Percentiles rank a stretch among this genome's conserved stretches.
Conservation (phyloP, 2,113 vertebrate genomes). For the Rhadina sibilatrix region DNA sequence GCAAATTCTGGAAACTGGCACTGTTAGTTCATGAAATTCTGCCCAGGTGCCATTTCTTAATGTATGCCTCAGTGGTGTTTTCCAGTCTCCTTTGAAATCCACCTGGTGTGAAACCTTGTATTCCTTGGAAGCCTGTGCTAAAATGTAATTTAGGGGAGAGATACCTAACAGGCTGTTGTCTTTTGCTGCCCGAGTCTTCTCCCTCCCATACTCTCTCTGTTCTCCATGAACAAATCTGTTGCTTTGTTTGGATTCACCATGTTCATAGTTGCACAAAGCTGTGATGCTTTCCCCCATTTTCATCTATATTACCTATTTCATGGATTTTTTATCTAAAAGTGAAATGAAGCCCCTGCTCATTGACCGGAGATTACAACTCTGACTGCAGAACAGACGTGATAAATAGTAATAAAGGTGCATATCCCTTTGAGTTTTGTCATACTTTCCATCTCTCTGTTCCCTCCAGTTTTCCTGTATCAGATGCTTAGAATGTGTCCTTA, state of each 20-base stretch:
- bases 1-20: not conserved
- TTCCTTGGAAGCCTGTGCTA: not conserved
- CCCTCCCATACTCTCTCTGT: not conserved
- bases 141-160: not conserved
- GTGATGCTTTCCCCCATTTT: not conserved
- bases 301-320: not conserved
- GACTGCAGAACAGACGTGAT: not conserved
- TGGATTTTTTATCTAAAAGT: not conserved
- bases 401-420: conserved; percentile 10
- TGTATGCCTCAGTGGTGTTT: not conserved
- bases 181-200: not conserved
- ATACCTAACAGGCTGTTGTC: not conserved
- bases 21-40: not conserved
- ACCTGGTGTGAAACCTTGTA: not conserved
- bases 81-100: not conserved
- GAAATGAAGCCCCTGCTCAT: not conserved
- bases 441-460: not conserved
- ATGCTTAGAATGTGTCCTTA: not conserved
- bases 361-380: not conserved
- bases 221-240: not conserved
- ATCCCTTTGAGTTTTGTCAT: not conserved
- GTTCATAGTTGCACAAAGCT: not conserved
- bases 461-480: not conserved
- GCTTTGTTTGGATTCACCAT: not conserved
- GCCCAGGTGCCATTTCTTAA: not conserved